Base-by-base conservation (phyloP, 1,140 invertebrate species). In the Magallana gigas region DNA sequence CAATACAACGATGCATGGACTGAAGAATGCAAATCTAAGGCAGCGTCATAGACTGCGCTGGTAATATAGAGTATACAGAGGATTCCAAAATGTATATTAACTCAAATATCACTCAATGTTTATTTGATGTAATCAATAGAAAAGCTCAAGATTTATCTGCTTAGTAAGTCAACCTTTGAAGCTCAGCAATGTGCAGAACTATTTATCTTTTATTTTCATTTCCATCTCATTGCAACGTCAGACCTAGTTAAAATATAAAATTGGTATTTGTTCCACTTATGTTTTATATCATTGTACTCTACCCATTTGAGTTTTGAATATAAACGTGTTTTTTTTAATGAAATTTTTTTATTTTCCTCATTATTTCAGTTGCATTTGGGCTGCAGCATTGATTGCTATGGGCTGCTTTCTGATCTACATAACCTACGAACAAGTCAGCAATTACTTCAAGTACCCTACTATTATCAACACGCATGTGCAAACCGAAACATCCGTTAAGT, bases 1-100 rank as follows among this genome's bases (percentile, higher is more conserved):
- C n/a, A 87, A 60, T n/a, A 87, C 87, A 9, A 87, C 87, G 11
- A 80, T 87, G 64, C 87, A 87, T 18, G 87, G 87, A 6, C 29
- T 87, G 14, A 87, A 85, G 56, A 71, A 87, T 60, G 87, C 87
- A 1, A 84, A 83, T 14, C 58, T 59, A 11, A 64, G 62, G 62
- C 23, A 81, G 57, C 84, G 76, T 57, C 84, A 87, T 59, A 57
- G 80, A 18, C n/a, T 87, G 16, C 16, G 87, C 76, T 84, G 83
- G 87, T 87, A 76, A 87, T 62, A 76, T 71, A 23, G 0, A 23
- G 23, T 23, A 23, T 29, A 80, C 60, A 12, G n/a, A 4, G 7
- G 5, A 0, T 62, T 11, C 14, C 1, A n/a, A 23, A 23, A 23
- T 23, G 23, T 23, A 23, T 23, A 23, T 23, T 1, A n/a, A n/a